These are phyloP conservation scores for Tenrec ecaudatus DNA, from an alignment of 2,113 vertebrate genomes.

Conservation along the genomic window DNA sequence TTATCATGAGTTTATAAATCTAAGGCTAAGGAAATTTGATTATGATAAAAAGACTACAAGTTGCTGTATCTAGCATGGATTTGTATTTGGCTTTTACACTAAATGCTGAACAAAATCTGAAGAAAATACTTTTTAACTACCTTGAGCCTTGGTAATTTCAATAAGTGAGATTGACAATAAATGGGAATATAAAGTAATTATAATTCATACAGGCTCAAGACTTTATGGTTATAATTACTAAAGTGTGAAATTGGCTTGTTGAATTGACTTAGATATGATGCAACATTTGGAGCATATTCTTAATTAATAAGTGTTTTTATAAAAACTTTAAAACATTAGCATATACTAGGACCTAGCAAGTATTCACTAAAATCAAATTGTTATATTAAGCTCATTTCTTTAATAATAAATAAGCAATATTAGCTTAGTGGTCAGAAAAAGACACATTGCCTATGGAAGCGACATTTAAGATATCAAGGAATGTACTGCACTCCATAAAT, in stretches of 20 bases:
- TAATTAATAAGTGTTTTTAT: not conserved
- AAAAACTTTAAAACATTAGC: not conserved
- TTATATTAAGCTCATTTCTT: not conserved
- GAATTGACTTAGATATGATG: not conserved
- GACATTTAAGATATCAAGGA: too few relatives aligned
- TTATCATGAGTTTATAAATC: not conserved
- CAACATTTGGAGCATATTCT: not conserved
- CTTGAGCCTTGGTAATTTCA: not conserved
- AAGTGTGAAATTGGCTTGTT: not conserved
- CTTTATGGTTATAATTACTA: not conserved
- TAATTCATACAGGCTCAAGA: not conserved
- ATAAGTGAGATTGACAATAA: not conserved
- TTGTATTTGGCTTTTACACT: constrained; percentile 7
- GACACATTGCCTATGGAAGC: not conserved
- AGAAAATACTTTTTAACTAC: not conserved
- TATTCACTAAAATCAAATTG: not conserved
- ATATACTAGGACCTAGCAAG: not conserved
- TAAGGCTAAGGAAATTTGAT: not conserved
- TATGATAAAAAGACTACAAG: not conserved
- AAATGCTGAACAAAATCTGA: constrained; percentile 6
- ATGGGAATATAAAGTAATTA: not conserved
- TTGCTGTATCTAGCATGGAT: not conserved
- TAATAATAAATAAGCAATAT: not conserved
- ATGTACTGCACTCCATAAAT: too few relatives aligned
- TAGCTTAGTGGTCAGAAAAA: not conserved